phyloP scores from a whole-genome alignment of 2,888 invertebrate genomes.

The Mesodorylaimus sp. region DNA sequence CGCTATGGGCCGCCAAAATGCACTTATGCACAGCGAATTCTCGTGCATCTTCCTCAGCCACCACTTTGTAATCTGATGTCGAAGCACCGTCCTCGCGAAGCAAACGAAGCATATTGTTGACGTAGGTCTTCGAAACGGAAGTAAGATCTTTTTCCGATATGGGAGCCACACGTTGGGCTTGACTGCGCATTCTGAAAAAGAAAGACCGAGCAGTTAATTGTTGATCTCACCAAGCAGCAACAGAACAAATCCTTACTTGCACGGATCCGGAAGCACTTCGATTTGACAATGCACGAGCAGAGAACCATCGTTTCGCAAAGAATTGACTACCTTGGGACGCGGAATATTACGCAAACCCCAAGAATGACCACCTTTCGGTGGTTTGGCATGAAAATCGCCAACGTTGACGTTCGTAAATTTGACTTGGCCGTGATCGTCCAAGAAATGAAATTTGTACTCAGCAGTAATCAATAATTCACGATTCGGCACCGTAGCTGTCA shows the following conservation, averaged over 20 bases:
- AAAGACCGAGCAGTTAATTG: not conserved
- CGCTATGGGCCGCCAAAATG: constrained; percentile 24
- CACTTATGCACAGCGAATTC: constrained; percentile 23
- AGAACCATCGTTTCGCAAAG: constrained; percentile 23
- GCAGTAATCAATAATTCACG: constrained; percentile 27
- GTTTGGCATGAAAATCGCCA: constrained; percentile 30
- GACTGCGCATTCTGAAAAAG: constrained; percentile 2
- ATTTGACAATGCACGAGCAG: constrained; percentile 27
- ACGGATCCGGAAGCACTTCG: constrained; percentile 25
- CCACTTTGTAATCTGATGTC: not conserved
- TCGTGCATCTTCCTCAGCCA: not conserved
- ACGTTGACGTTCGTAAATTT: constrained; percentile 28
- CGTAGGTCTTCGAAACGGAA: no score
- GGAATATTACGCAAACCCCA: constrained; percentile 30
- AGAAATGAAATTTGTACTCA: constrained; percentile 28
- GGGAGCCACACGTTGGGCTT: not conserved
- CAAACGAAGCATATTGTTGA: not conserved
- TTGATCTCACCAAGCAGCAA: not conserved
- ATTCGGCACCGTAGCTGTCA: constrained; percentile 23
- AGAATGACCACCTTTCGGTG: constrained; percentile 28
- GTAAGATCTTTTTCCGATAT: not conserved
- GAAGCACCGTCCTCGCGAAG: not conserved
- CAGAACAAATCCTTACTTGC: constrained; percentile 10
- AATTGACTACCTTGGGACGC: constrained; percentile 21
- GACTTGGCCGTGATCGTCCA: constrained; percentile 22